Evolutionary conservation across 2,797 vertebrate genomes (phyloP).

Genomic region (Acipenser oxyrinchus): DNA sequence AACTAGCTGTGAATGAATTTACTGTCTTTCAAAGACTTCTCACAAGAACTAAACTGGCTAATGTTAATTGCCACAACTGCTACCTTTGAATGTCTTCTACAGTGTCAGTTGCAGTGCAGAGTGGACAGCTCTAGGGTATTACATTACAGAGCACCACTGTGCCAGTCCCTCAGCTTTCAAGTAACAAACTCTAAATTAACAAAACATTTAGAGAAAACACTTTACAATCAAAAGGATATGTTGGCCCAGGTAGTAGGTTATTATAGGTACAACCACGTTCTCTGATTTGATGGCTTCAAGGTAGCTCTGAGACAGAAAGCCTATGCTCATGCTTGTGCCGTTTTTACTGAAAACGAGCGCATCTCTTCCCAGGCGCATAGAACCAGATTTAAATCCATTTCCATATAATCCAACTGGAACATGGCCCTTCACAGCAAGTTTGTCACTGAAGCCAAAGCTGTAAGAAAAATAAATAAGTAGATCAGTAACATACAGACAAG

Average conservation of each 20-base stretch:
- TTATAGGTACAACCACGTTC: slow-evolving; percentile 79
- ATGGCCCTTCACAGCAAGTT: slow-evolving; percentile 62
- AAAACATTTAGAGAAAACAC: slow-evolving; percentile 2
- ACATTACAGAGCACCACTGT: no score
- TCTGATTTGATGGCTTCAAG: slow-evolving; percentile 63
- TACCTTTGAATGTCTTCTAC: no score
- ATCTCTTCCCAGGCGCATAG: slow-evolving; percentile 89
- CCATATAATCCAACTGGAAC: slow-evolving; percentile 86
- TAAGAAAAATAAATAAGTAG: slow-evolving; percentile 13
- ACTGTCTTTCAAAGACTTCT: no score
- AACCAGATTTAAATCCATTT: slow-evolving; percentile 95
- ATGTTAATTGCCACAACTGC: no score
- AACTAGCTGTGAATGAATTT: no score
- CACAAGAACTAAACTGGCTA: no score
- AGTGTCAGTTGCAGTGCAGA: no score
- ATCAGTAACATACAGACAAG: no score
- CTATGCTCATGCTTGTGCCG: slow-evolving; percentile 62
- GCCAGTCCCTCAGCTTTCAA: no score
- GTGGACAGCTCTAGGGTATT: no score
- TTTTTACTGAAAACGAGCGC: slow-evolving; percentile 88
- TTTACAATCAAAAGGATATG: slow-evolving; percentile 72
- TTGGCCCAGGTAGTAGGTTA: slow-evolving; percentile 54
- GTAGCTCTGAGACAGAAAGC: slow-evolving; percentile 87
- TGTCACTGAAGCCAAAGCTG: slow-evolving; percentile 94
- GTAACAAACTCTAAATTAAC: not conserved